A percentile compares a stretch with the other conserved stretches of the same genome.
Conservation (phyloP, 2,113 vertebrate genomes). For the Lucifuga dentata region DNA sequence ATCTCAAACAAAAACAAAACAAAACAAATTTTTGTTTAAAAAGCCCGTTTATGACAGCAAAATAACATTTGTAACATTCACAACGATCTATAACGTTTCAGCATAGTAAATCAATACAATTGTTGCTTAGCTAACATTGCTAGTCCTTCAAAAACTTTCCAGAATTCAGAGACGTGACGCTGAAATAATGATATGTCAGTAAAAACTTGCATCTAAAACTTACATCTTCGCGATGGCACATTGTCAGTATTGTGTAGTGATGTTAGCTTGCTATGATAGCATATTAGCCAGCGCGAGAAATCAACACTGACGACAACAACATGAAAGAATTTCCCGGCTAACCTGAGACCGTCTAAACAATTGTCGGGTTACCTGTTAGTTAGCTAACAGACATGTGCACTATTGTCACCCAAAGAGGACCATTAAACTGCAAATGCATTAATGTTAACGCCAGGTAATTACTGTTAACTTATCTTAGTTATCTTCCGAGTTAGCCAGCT, state of each 20-base stretch:
- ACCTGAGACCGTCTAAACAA: not conserved
- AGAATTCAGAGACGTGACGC: rapidly evolving
- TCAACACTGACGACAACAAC: conserved; percentile 39
- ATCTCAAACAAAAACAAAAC: conserved; percentile 61
- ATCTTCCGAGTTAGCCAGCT: conserved; percentile 21
- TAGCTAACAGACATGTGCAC: not conserved
- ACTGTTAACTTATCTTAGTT: conserved; percentile 6
- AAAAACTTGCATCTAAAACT: not conserved
- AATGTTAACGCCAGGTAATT: not conserved
- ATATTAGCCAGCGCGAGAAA: not conserved
- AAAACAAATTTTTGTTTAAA: too few species aligned
- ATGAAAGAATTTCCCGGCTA: conserved; percentile 25
- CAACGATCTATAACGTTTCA: not conserved
- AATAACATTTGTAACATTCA: too few species aligned
- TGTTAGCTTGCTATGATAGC: not conserved
- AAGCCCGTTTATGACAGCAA: not conserved
- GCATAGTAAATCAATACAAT: too few species aligned
- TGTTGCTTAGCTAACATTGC: too few species aligned
- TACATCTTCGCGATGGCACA: too few species aligned
- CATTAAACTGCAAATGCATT: not conserved
- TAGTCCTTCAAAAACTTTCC: too few species aligned
- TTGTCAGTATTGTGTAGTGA: too few species aligned
- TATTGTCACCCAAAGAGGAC: not conserved
- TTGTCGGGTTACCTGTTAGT: too few species aligned
- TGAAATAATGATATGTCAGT: not conserved